phyloP scores from a whole-genome alignment of 2,797 vertebrate genomes.

The Hirundo rustica region DNA sequence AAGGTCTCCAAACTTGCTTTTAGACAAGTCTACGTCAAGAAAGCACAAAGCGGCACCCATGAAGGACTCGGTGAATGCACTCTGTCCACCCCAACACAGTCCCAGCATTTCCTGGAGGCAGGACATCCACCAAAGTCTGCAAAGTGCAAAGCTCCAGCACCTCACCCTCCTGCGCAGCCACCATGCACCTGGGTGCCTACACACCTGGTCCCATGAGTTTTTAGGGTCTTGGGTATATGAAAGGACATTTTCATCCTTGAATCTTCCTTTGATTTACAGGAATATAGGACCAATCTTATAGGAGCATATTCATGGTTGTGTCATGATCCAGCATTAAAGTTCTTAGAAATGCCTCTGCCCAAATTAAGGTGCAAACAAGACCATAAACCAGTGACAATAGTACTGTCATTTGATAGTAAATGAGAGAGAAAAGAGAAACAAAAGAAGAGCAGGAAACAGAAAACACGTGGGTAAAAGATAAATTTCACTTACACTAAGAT shows the following conservation, averaged over 20 bases:
- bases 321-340: neutral
- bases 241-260: neutral
- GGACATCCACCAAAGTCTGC: neutral
- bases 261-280: neutral
- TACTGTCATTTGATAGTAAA: neutral
- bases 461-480: neutral
- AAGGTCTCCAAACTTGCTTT: neutral
- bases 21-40: neutral
- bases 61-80: neutral
- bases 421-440: neutral
- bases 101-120: neutral
- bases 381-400: fast-evolving
- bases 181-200: fast-evolving
- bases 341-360: neutral
- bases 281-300: neutral
- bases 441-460: neutral
- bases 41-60: neutral
- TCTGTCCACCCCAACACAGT: fast-evolving
- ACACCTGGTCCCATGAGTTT: neutral
- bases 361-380: neutral
- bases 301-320: fast-evolving
- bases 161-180: neutral
- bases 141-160: neutral
- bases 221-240: neutral
- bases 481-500: neutral